These are phyloP conservation scores for Mystacides longicornis DNA, from an alignment of 2,888 invertebrate genomes.

Conservation along the genomic window DNA sequence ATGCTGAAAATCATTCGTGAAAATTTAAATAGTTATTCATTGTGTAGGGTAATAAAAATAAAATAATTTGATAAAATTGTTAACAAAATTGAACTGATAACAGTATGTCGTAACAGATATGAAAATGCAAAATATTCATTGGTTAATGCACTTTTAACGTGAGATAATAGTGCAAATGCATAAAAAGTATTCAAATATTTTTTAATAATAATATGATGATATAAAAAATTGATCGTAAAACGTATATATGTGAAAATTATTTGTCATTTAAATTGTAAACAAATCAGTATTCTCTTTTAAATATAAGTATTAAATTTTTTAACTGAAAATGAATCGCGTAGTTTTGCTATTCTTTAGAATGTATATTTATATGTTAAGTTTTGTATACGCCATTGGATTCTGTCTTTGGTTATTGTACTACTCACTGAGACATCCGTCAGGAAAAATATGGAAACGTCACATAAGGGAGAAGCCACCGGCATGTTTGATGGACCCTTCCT, in stretches of 20 bases:
- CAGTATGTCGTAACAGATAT: too few relatives aligned
- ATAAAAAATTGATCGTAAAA: neutral
- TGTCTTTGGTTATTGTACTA: constrained; percentile 18
- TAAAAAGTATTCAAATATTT: neutral
- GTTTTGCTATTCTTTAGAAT: constrained; percentile 18
- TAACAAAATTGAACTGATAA: too few relatives aligned
- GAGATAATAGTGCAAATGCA: too few relatives aligned
- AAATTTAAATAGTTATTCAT: too few relatives aligned
- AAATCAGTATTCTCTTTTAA: too few relatives aligned
- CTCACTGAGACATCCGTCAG: constrained; percentile 12
- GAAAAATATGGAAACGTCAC: constrained; percentile 19
- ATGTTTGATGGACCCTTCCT: constrained; percentile 31
- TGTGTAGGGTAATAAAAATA: too few relatives aligned
- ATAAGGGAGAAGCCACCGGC: constrained; percentile 31
- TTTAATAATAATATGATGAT: too few relatives aligned
- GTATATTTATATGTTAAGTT: constrained; percentile 19
- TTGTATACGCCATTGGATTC: constrained; percentile 21
- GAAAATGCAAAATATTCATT: too few relatives aligned
- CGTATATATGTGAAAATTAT: neutral
- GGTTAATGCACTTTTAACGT: too few relatives aligned
- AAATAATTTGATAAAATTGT: too few relatives aligned
- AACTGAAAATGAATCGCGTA: constrained; percentile 18
- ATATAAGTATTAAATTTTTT: neutral
- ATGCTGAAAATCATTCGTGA: too few relatives aligned
- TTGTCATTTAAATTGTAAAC: too few relatives aligned